Conservation (phyloP, 2,888 invertebrate species). For the Corbicula japonica region DNA sequence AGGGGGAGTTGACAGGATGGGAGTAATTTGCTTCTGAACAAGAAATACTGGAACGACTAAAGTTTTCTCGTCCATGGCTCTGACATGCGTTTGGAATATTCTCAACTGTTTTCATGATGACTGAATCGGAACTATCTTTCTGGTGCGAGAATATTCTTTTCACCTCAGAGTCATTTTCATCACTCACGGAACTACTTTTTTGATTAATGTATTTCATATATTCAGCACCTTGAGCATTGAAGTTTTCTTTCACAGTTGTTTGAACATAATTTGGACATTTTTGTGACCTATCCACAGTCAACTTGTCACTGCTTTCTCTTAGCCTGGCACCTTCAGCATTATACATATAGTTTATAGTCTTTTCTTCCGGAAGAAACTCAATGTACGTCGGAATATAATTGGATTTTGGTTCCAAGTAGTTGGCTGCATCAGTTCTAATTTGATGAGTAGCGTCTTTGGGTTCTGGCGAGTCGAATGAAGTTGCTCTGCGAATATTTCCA, state of each 20-base stretch:
- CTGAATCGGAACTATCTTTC: conserved; percentile 58
- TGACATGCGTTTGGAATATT: conserved; percentile 50
- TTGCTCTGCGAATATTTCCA: conserved; percentile 70
- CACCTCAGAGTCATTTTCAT: conserved; percentile 41
- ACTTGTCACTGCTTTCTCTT: conserved; percentile 26
- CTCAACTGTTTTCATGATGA: conserved; percentile 63
- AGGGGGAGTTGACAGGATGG: conserved; percentile 24
- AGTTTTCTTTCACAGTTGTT: conserved; percentile 67
- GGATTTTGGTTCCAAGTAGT: conserved; percentile 70
- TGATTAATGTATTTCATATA: conserved; percentile 58
- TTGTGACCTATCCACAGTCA: not conserved
- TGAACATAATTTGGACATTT: conserved; percentile 63
- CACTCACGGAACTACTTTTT: conserved; percentile 40
- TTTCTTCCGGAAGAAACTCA: conserved; percentile 70
- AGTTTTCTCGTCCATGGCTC: conserved; percentile 15
- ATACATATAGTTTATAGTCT: conserved; percentile 61
- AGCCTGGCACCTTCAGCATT: conserved; percentile 57
- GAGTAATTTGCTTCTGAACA: conserved; percentile 25
- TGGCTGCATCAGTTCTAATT: conserved; percentile 54
- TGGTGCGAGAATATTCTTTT: conserved; percentile 57
- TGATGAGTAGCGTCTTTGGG: conserved; percentile 68
- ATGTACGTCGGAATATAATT: conserved; percentile 66
- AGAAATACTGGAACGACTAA: conserved; percentile 37
- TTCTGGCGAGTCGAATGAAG: conserved; percentile 74
- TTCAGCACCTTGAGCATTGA: conserved; percentile 47